phyloP scores from a whole-genome alignment of 2,888 invertebrate genomes.

The Drosophila recens region DNA sequence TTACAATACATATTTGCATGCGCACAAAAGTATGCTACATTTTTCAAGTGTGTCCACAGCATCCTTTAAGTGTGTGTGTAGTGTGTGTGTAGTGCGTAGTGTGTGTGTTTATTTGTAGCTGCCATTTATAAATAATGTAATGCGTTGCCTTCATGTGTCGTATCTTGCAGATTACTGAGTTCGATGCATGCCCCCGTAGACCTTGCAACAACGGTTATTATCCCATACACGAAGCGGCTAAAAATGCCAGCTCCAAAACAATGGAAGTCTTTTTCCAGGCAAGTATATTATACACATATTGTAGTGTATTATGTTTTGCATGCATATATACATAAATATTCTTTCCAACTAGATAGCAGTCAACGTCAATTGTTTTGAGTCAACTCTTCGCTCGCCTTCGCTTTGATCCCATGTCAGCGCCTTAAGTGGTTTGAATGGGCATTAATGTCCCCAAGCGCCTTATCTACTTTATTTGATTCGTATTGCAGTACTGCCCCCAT shows the following conservation, averaged over 20 bases:
- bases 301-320: constrained; percentile 41
- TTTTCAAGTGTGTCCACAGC: constrained; percentile 5
- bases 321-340: neutral
- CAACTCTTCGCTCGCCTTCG: neutral
- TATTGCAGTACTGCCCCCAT: constrained; percentile 31
- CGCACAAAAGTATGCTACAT: constrained; percentile 62
- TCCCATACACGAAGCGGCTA: constrained; percentile 96
- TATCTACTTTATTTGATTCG: constrained; percentile 64
- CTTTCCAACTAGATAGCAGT: neutral
- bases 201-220: constrained; percentile 95
- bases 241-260: constrained; percentile 94
- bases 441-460: constrained; percentile 46
- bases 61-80: constrained; percentile 9
- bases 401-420: constrained; percentile 40
- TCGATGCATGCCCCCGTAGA: constrained; percentile 91
- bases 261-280: constrained; percentile 91
- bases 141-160: constrained; percentile 43
- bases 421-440: constrained; percentile 44
- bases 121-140: constrained; percentile 36
- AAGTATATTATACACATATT: constrained; percentile 54
- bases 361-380: neutral
- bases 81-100: constrained; percentile 31
- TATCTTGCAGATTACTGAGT: constrained; percentile 90
- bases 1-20: constrained; percentile 40
- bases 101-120: constrained; percentile 8